These are phyloP conservation scores for Micropoecilia bifurca DNA, from an alignment of 2,797 vertebrate genomes.

Conservation along the genomic window DNA sequence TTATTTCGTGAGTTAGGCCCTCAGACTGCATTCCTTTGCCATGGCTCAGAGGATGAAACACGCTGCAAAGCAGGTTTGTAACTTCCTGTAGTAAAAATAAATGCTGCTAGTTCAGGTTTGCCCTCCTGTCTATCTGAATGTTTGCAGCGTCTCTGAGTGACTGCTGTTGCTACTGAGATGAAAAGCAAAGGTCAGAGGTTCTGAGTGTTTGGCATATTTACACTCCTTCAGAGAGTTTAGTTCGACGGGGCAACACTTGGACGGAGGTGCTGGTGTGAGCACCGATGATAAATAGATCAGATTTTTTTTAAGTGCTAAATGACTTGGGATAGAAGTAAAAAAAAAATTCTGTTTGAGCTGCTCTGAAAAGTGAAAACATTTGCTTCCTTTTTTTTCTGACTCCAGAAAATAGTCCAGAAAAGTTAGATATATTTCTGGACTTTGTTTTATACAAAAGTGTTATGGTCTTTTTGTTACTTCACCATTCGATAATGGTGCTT, in stretches of 20 bases:
- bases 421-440: neutral
- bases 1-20: neutral
- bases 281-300: too few relatives aligned
- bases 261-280: slow-evolving; percentile 46
- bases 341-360: neutral
- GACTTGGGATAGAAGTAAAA: neutral
- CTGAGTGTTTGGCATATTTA: slow-evolving; percentile 47
- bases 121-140: slow-evolving; percentile 14
- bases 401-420: neutral
- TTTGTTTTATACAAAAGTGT: neutral
- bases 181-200: slow-evolving; percentile 52
- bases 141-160: slow-evolving; percentile 19
- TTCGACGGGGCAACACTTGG: slow-evolving; percentile 54
- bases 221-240: slow-evolving; percentile 18
- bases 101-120: slow-evolving; percentile 28
- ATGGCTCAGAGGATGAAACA: neutral
- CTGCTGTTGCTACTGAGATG: slow-evolving; percentile 57
- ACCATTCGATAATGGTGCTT: neutral
- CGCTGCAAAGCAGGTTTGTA: slow-evolving; percentile 36
- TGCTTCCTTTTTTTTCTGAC: neutral
- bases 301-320: neutral
- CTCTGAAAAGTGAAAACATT: neutral
- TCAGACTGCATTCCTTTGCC: neutral
- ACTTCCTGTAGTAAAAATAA: slow-evolving; percentile 51
- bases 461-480: neutral